Conservation (phyloP, 1,140 invertebrate genomes). For the Bombyx mandarina region DNA sequence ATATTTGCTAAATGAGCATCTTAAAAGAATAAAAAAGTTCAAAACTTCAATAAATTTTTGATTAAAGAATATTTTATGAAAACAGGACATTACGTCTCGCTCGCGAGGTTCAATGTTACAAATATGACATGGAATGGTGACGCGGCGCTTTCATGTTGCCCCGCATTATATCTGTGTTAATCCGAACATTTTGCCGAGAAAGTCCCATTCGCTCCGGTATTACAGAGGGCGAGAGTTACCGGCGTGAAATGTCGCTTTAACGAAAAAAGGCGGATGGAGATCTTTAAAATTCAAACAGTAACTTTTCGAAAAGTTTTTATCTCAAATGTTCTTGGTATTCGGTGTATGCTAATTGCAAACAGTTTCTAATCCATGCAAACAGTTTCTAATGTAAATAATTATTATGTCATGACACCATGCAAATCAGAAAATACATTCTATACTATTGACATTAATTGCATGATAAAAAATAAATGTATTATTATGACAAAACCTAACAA, state of each 20-base stretch:
- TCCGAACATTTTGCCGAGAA: not conserved
- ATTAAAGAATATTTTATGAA: no score
- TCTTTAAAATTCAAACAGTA: conserved; percentile 1
- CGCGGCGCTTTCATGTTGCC: conserved; percentile 1
- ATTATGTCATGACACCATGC: no score
- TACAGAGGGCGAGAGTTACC: not conserved
- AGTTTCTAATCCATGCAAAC: no score
- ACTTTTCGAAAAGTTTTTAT: conserved; percentile 16
- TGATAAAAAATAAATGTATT: no score
- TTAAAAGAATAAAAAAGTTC: no score
- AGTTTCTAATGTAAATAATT: no score
- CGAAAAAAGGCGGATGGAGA: not conserved
- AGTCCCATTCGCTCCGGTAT: not conserved
- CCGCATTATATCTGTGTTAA: not conserved
- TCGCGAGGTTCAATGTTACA: not conserved
- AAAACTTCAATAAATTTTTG: no score
- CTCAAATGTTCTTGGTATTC: conserved; percentile 29
- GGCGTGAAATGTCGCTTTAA: conserved; percentile 5
- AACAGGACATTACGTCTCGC: no score
- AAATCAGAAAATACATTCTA: no score
- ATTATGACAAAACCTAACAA: no score
- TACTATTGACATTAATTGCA: no score
- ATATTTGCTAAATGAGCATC: no score
- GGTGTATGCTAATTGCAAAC: conserved; percentile 32
- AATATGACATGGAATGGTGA: not conserved